Conservation (phyloP, 2,888 invertebrate genomes). For the Drosophila atripex region DNA sequence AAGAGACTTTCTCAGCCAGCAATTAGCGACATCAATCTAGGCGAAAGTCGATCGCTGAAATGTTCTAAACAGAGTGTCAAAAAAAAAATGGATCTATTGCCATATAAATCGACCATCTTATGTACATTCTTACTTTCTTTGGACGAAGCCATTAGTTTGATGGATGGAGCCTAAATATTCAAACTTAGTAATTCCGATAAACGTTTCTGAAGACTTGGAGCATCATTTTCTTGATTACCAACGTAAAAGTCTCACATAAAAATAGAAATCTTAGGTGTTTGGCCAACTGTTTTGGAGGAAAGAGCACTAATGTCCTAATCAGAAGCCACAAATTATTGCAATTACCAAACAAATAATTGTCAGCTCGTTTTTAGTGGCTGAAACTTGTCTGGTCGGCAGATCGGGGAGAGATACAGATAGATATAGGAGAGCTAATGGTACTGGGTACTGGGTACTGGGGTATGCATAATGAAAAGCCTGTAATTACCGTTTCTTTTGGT, state of each 20-base stretch:
- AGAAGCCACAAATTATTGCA: constrained; percentile 25
- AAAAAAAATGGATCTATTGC: constrained; percentile 3
- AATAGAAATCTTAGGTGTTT: background rate
- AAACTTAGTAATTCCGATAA: constrained; percentile 20
- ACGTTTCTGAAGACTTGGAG: constrained; percentile 1
- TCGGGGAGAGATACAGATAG: background rate
- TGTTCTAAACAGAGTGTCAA: constrained; percentile 47
- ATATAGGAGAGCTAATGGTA: constrained; percentile 12
- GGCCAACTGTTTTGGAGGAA: background rate
- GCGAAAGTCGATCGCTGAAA: constrained; percentile 24
- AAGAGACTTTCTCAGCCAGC: constrained; percentile 59
- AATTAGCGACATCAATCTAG: constrained; percentile 52
- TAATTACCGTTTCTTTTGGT: constrained; percentile 81
- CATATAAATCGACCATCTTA: background rate
- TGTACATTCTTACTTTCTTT: constrained; percentile 24
- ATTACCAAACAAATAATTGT: constrained; percentile 41
- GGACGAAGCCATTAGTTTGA: constrained; percentile 16
- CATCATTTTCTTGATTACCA: constrained; percentile 6
- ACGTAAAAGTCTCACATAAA: constrained; percentile 13
- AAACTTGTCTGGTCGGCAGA: constrained; percentile 30
- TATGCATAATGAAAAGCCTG: constrained; percentile 60
- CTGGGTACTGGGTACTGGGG: background rate
- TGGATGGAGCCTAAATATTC: constrained; percentile 11
- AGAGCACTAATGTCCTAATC: constrained; percentile 8
- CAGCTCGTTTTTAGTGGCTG: constrained; percentile 41